Percentiles rank a stretch among this genome's conserved stretches.
Conservation (phyloP, 2,797 vertebrate species). For the Labroides dimidiatus region DNA sequence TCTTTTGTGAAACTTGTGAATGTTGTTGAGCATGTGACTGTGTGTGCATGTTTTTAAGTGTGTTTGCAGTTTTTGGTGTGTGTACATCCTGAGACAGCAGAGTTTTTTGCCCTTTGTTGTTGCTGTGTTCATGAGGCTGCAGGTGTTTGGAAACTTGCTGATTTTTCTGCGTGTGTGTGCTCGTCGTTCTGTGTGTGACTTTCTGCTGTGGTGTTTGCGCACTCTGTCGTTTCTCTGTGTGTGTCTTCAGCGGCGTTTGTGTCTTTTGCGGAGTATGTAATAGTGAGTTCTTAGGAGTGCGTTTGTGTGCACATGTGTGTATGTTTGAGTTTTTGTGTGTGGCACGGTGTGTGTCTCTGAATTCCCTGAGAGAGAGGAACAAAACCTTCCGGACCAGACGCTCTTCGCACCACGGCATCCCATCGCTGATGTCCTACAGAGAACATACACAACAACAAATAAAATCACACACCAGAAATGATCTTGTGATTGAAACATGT, state of each 20-base stretch:
- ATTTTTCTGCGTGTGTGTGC: conserved; percentile 19
- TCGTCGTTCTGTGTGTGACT: conserved; percentile 1
- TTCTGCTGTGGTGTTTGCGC: conserved; percentile 10
- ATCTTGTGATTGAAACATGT: background rate
- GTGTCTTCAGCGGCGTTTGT: background rate
- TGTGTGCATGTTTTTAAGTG: background rate
- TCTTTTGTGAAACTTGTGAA: conserved; percentile 2
- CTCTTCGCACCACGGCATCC: conserved; percentile 94
- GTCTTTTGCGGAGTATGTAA: conserved; percentile 22
- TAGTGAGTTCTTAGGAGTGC: conserved; percentile 5
- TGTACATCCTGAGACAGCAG: conserved; percentile 31
- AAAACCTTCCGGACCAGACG: conserved; percentile 93
- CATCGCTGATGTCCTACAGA: conserved; percentile 90
- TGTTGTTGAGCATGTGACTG: conserved; percentile 8
- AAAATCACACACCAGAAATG: background rate
- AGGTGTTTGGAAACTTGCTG: conserved; percentile 22
- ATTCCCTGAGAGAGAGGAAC: conserved; percentile 93
- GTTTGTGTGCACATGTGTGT: conserved; percentile 21
- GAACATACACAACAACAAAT: conserved; percentile 13
- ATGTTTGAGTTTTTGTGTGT: conserved; percentile 44
- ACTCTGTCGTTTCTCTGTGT: conserved; percentile 17
- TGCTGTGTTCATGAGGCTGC: conserved; percentile 11
- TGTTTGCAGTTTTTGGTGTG: conserved; percentile 15
- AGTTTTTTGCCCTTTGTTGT: conserved; percentile 39
- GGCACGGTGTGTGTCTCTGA: conserved; percentile 86